Evolutionary conservation across 2,888 invertebrate species (phyloP).

Genomic region (Ectropis crepuscularia): DNA sequence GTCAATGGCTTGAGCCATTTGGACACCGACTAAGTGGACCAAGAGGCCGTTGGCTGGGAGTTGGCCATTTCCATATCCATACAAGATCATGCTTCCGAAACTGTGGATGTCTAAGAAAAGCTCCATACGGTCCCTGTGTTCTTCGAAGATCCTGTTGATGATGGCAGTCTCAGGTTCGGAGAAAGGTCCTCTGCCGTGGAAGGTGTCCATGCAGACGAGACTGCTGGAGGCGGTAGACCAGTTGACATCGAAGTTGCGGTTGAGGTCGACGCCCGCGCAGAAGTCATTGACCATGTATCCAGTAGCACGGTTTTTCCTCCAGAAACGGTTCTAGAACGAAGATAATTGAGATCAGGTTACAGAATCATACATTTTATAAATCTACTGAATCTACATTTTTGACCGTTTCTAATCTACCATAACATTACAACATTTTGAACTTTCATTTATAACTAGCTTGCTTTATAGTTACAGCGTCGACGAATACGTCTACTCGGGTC

Average conservation of each 20-base stretch:
- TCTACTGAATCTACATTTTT: too few relatives aligned
- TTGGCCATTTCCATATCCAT: conserved; percentile 58
- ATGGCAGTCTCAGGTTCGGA: conserved; percentile 87
- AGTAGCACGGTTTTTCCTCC: conserved; percentile 83
- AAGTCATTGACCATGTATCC: conserved; percentile 47
- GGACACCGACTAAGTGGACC: conserved; percentile 62
- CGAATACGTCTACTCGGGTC: too few relatives aligned
- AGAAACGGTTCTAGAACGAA: conserved; percentile 16
- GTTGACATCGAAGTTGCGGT: conserved; percentile 89
- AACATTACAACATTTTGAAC: too few relatives aligned
- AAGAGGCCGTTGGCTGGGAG: conserved; percentile 73
- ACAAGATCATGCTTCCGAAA: conserved; percentile 85
- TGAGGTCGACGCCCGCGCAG: conserved; percentile 89
- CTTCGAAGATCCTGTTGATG: conserved; percentile 82
- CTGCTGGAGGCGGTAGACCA: conserved; percentile 84
- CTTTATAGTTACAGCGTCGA: too few relatives aligned
- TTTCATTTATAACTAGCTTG: too few relatives aligned
- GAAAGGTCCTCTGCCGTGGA: conserved; percentile 85
- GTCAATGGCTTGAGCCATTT: conserved; percentile 69
- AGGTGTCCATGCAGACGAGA: conserved; percentile 84
- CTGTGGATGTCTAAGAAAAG: conserved; percentile 90
- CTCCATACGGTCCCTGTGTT: conserved; percentile 77
- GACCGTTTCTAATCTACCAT: too few relatives aligned
- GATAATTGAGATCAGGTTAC: neutral
- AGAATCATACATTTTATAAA: neutral